phyloP scores from a whole-genome alignment of 2,797 vertebrate genomes.

The Coccyzus lansbergi region DNA sequence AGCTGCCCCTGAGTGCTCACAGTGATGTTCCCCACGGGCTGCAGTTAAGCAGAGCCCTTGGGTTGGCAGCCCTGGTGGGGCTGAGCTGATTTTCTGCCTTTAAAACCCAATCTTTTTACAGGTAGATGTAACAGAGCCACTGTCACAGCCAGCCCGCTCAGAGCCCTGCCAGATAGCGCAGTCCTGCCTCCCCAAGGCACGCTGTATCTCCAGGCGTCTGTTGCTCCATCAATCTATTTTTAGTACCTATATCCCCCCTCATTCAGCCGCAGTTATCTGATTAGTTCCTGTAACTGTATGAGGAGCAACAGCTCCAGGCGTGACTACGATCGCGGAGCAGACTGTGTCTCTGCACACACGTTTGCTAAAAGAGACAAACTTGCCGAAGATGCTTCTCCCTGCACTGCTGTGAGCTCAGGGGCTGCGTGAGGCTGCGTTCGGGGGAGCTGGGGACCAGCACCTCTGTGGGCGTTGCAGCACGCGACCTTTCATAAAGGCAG shows the following conservation, averaged over 20 bases:
- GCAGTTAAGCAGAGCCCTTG: neutral
- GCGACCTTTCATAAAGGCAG: neutral
- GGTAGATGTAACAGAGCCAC: neutral
- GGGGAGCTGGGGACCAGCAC: neutral
- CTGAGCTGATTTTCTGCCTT: neutral
- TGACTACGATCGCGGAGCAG: slow-evolving; percentile 34
- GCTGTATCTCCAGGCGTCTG: slow-evolving; percentile 5
- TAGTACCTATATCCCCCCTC: slow-evolving; percentile 34
- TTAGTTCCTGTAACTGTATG: slow-evolving; percentile 50
- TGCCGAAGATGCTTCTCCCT: neutral
- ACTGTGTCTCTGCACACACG: neutral
- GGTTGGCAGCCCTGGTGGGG: neutral
- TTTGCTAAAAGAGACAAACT: neutral
- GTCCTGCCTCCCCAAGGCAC: neutral
- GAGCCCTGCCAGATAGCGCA: neutral
- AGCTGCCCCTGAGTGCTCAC: neutral
- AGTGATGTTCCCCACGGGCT: fast-evolving
- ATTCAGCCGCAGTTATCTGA: slow-evolving; percentile 59
- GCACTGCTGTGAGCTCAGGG: fast-evolving
- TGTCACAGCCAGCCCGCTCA: neutral
- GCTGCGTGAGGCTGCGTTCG: fast-evolving
- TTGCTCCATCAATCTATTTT: slow-evolving; percentile 54
- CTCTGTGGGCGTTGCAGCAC: neutral
- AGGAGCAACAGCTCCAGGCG: slow-evolving; percentile 53
- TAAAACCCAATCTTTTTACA: neutral